Base-by-base conservation (phyloP, 2,113 vertebrate genomes). In the Chionomys nivalis region DNA sequence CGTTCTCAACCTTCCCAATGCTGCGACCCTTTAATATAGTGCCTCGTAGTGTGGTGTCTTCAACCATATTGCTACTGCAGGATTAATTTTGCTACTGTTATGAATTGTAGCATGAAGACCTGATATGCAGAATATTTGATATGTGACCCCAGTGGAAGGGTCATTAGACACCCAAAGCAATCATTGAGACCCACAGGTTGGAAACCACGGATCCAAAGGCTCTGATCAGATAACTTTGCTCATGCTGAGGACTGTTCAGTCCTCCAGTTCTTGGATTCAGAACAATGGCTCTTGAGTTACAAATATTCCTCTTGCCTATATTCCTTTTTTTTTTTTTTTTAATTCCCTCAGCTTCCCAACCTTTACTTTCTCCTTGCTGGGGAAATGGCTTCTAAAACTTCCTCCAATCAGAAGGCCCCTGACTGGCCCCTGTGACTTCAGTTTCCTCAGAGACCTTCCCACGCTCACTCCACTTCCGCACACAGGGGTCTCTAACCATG, bases 401-500 rank as follows among this genome's bases (percentile, higher is more conserved):
- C 7, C 0, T 1, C 23, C 7, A 58, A 26, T n/a, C 1, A 28
- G 13, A 10, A 73, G 49, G 17, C 7, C 39, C 19, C 0, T 0
- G 7, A 47, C 3, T 11, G 19, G 28, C 2, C 13, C 31, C 47
- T 9, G 0, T 33, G 10, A 3, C 24, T 6, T 17, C 16, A 0
- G 24, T 7, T 28, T 11, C 0, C 23, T 42, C 44, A 39, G 44
- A 11, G 10, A 1, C 52, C 36, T 7, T n/a, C 6, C 6, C 19
- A 2, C 0, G 26, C 7, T 31, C 13, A 39, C 26, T 17, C 42
- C 13, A 1, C 4, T 8, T 17, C 24, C 9, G 17, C 0, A 1
- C 13, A 16, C 12, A 0, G 0, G 1, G 3, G 3, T 31, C 42
- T 10, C 44, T 16, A 26, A 13, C 47, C 11, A 0, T 0, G 1